Conservation (phyloP, 2,113 vertebrate genomes). For the Elachura formosa region DNA sequence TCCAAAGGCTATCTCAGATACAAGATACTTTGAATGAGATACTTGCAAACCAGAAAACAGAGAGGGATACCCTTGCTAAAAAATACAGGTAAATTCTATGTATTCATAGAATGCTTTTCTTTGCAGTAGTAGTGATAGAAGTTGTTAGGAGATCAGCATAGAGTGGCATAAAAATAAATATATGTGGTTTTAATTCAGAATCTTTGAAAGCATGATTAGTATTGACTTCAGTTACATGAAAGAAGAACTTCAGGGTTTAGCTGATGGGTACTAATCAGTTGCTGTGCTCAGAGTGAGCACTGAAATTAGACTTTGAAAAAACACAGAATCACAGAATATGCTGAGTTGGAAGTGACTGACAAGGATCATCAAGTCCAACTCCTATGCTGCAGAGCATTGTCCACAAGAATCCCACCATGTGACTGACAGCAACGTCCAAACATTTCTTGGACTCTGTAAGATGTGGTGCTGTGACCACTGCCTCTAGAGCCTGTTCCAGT, state of each 20-base stretch:
- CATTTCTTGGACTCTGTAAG: background rate
- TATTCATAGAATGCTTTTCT: background rate
- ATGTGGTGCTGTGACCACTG: background rate
- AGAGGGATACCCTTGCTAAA: constrained; percentile 72
- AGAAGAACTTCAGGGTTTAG: background rate
- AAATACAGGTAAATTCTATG: constrained; percentile 69
- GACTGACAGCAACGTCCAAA: background rate
- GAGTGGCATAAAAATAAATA: background rate
- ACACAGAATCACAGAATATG: background rate
- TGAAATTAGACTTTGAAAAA: background rate
- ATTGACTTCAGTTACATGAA: background rate
- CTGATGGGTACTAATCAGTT: background rate
- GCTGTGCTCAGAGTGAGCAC: background rate
- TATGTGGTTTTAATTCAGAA: background rate
- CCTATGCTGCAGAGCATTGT: background rate
- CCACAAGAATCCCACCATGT: background rate
- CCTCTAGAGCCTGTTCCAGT: background rate
- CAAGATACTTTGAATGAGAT: constrained; percentile 68
- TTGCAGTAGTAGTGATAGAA: background rate
- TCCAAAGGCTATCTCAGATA: constrained; percentile 49
- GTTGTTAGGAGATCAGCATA: background rate
- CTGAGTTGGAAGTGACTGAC: background rate
- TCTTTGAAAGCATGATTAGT: background rate
- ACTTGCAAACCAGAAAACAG: constrained; percentile 67
- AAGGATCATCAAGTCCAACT: accelerated